Evolutionary conservation across 2,797 vertebrate genomes (phyloP), one percentile per base, ranked within the genome.

Genomic region (Hylomyscus alleni): DNA sequence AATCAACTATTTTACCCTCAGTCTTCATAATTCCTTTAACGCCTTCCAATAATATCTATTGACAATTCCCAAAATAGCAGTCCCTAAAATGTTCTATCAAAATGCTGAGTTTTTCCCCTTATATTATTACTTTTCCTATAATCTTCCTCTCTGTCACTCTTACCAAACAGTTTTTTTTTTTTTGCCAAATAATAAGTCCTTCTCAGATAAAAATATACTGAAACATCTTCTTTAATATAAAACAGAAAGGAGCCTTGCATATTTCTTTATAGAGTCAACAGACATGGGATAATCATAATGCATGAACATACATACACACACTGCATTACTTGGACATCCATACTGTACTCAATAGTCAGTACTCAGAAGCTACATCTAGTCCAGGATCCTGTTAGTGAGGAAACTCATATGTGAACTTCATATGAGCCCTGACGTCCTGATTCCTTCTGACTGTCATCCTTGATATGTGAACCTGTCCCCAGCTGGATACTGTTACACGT

Each of bases 61-160:
- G 40, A 31, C 54, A 4, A n/a, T 26, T 40, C 12, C 40, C 5
- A 24, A 76, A 76, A 76, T 44, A 65, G 44, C 19, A 65, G 13
- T 31, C 94, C 14, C 73, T 78, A 22, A 87, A 94, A 58, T 4
- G 4, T 50, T 82, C 52, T 92, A 89, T 89, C 20, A 88, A 50
- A 50, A 3, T 3, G 81, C 65, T 80, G 58, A 80, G 26, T 24
- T 81, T 37, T 14, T 3, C n/a, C 6, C 12, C 44, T 44, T 3
- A 1, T 4, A 20, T 24, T 62, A 4, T 78, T 91, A 19, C 20
- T 90, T 91, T 88, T 26, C 34, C 37, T 82, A 77, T 31, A 87
- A 15, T 94, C 31, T 93, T 90, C 69, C 20, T 17, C 12, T 37
- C 37, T 65, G 80, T 31, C 40, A 77, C 24, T 77, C 78, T 15